Conservation (phyloP, 1,140 invertebrate species). For the Trichonephila clavata region DNA sequence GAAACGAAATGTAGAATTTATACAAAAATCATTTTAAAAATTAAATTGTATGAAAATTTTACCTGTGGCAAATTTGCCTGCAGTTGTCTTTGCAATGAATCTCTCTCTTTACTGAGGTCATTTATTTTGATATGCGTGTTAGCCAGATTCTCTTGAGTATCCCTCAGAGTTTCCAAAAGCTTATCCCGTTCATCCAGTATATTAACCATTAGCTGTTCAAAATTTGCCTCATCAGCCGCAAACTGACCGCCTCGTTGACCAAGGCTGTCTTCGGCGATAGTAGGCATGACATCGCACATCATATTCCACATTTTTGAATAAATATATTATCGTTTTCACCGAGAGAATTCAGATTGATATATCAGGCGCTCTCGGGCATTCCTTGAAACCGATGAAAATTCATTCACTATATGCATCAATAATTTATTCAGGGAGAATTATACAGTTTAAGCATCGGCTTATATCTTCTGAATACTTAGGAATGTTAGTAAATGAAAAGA, state of each 20-base stretch:
- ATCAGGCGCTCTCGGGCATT: constrained; percentile 20
- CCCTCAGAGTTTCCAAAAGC: constrained; percentile 96
- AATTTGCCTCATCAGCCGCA: constrained; percentile 95
- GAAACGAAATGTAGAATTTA: not conserved
- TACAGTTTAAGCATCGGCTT: not conserved
- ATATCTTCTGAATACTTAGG: constrained; percentile 29
- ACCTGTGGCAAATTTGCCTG: constrained; percentile 98
- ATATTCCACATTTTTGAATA: constrained; percentile 93
- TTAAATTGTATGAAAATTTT: constrained; percentile 76
- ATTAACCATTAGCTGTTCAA: constrained; percentile 99
- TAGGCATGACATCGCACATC: constrained; percentile 99
- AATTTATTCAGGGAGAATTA: constrained; percentile 16
- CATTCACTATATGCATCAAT: constrained; percentile 1
- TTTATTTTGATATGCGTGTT: constrained; percentile 92
- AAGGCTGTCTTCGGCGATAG: constrained; percentile 95
- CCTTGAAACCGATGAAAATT: not conserved
- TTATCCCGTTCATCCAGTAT: constrained; percentile 99
- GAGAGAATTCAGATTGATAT: constrained; percentile 1
- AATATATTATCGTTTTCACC: not conserved
- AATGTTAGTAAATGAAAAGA: not conserved
- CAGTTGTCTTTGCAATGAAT: constrained; percentile 95
- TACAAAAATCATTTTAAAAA: not conserved
- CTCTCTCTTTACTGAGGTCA: constrained; percentile 96
- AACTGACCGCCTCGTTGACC: constrained; percentile 79
- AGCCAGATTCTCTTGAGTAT: constrained; percentile 94